phyloP scores from a whole-genome alignment of 2,888 invertebrate genomes.

The Dione vanillae region DNA sequence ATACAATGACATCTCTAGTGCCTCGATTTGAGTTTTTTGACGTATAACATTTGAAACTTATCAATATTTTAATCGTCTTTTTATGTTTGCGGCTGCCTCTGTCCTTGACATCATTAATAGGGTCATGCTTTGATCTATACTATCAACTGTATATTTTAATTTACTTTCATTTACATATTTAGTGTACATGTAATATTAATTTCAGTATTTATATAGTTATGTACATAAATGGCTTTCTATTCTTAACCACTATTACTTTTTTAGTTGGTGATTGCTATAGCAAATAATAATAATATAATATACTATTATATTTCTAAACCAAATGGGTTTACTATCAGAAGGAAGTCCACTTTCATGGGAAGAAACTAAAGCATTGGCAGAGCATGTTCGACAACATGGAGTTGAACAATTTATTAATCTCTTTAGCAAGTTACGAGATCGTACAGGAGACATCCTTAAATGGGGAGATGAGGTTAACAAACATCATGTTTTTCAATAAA shows the following conservation, averaged over 20 bases:
- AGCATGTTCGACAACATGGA: slow-evolving; percentile 97
- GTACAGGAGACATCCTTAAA: slow-evolving; percentile 96
- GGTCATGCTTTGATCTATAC: neutral
- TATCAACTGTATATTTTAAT: slow-evolving; percentile 5
- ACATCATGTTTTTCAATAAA: neutral
- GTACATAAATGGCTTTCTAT: neutral
- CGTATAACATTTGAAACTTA: neutral
- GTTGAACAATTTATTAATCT: slow-evolving; percentile 97
- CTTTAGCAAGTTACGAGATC: slow-evolving; percentile 93
- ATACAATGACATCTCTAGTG: neutral
- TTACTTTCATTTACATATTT: neutral
- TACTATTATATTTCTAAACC: slow-evolving; percentile 49
- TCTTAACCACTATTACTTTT: neutral
- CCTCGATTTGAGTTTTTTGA: neutral
- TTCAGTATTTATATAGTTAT: neutral
- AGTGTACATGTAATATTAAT: neutral
- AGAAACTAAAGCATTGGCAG: slow-evolving; percentile 92
- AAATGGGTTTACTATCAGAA: slow-evolving; percentile 97
- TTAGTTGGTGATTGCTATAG: neutral
- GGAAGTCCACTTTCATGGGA: slow-evolving; percentile 98
- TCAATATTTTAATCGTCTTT: slow-evolving; percentile 2
- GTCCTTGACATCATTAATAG: slow-evolving; percentile 12
- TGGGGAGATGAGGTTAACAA: slow-evolving; percentile 95
- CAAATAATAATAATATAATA: neutral
- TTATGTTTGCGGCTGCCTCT: neutral